A percentile compares a stretch with the other conserved stretches of the same genome.
These are phyloP conservation scores for Plodia interpunctella DNA, from an alignment of 1,140 invertebrate genomes.

Conservation along the genomic window DNA sequence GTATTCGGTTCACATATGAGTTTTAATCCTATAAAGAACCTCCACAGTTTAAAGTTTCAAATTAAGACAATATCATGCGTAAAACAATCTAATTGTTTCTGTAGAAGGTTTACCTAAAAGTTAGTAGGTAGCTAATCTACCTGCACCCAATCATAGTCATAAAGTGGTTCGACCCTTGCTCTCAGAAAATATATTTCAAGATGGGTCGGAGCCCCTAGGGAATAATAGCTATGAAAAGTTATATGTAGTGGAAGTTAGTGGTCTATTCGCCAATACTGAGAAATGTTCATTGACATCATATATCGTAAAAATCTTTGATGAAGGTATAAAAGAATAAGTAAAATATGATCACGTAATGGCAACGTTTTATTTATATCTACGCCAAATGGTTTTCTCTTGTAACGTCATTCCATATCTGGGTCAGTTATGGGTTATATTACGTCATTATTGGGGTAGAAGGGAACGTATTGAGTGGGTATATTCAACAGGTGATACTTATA, in stretches of 20 bases:
- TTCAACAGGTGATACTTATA: too few relatives aligned
- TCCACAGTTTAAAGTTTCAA: too few relatives aligned
- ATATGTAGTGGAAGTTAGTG: not conserved
- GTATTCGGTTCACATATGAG: too few relatives aligned
- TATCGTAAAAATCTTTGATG: not conserved
- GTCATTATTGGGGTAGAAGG: not conserved
- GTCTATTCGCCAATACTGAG: not conserved
- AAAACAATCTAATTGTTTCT: not conserved
- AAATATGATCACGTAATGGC: not conserved
- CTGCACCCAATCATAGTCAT: not conserved
- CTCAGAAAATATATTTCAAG: not conserved
- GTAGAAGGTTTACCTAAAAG: not conserved
- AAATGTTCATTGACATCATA: not conserved
- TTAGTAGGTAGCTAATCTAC: not conserved
- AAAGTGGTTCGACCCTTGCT: not conserved
- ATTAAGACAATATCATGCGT: not conserved
- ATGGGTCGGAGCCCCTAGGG: not conserved
- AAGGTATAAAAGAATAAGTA: not conserved
- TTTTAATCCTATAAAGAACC: too few relatives aligned
- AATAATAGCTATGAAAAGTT: conserved; percentile 3
- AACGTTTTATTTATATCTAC: not conserved
- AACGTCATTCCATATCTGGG: not conserved
- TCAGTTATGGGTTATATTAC: not conserved
- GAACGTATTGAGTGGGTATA: too few relatives aligned
- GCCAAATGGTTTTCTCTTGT: not conserved